Conservation (phyloP, 2,797 vertebrate species). For the Siniperca undulata region DNA sequence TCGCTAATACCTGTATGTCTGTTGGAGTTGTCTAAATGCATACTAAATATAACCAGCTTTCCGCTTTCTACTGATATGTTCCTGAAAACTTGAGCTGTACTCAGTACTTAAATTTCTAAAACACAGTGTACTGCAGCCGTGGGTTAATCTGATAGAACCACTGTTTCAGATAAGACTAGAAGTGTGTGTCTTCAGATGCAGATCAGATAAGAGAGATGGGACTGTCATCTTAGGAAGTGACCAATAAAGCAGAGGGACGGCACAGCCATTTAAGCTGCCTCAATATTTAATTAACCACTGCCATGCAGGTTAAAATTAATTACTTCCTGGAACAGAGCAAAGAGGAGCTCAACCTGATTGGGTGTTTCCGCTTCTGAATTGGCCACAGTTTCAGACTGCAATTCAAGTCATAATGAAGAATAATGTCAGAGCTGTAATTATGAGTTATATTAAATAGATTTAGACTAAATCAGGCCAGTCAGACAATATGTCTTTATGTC, state of each 20-base stretch:
- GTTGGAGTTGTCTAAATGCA: conserved; percentile 16
- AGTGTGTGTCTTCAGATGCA: conserved; percentile 35
- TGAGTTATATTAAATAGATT: conserved; percentile 24
- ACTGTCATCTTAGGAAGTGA: conserved; percentile 60
- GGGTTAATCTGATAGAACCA: conserved; percentile 32
- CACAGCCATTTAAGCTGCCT: conserved; percentile 65
- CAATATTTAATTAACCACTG: conserved; percentile 77
- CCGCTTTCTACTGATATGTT: conserved; percentile 21
- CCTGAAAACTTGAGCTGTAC: background rate
- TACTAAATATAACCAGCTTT: background rate
- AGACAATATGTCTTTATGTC: conserved; percentile 18
- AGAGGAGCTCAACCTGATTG: conserved; percentile 33
- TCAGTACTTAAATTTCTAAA: conserved; percentile 28
- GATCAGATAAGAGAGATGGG: conserved; percentile 40
- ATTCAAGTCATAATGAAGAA: conserved; percentile 10
- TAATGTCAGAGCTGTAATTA: conserved; percentile 36
- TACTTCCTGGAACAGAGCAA: conserved; percentile 53
- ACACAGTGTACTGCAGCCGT: conserved; percentile 25
- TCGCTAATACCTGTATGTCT: conserved; percentile 1
- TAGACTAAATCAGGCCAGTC: conserved; percentile 36
- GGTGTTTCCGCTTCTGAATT: conserved; percentile 44
- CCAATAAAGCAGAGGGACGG: conserved; percentile 62
- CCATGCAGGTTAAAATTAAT: conserved; percentile 74
- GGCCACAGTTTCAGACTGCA: conserved; percentile 30
- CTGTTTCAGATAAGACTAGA: conserved; percentile 21